A percentile compares a stretch with the other conserved stretches of the same genome.
These are phyloP conservation scores for Copidosoma floridanum DNA, from an alignment of 1,140 invertebrate genomes.

Conservation along the genomic window DNA sequence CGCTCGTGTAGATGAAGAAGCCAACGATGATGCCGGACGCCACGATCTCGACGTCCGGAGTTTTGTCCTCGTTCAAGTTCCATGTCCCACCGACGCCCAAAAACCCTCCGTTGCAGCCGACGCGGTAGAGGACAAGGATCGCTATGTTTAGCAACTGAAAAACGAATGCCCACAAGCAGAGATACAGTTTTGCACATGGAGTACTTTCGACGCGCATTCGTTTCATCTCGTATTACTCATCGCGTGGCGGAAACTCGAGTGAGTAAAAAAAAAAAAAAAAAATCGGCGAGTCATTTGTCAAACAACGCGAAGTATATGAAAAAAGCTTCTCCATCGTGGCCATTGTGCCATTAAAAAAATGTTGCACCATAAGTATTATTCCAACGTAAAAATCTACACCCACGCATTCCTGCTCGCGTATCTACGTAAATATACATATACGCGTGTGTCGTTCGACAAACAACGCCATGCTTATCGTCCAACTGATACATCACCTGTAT, in stretches of 20 bases:
- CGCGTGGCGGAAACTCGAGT: background rate
- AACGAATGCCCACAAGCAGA: too few relatives aligned
- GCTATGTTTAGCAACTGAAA: slow-evolving; percentile 80
- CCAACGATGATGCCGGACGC: slow-evolving; percentile 82
- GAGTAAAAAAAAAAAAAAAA: background rate
- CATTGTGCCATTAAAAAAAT: too few relatives aligned
- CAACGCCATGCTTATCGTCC: slow-evolving; percentile 17
- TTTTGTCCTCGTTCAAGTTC: slow-evolving; percentile 86
- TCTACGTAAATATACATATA: slow-evolving; percentile 3
- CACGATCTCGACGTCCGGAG: slow-evolving; percentile 79
- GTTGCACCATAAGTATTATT: background rate
- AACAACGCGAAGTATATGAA: too few relatives aligned
- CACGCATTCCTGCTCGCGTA: slow-evolving; percentile 2
- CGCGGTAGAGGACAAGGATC: slow-evolving; percentile 76
- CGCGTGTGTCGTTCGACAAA: slow-evolving; percentile 36
- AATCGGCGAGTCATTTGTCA: too few relatives aligned
- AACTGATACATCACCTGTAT: slow-evolving; percentile 23
- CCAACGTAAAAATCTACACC: slow-evolving; percentile 8
- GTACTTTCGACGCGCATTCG: background rate
- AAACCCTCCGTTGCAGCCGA: slow-evolving; percentile 77
- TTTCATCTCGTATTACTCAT: background rate
- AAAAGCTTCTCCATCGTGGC: too few relatives aligned
- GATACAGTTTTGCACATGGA: background rate
- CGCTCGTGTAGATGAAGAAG: slow-evolving; percentile 76
- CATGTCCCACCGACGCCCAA: slow-evolving; percentile 81